phyloP scores from a whole-genome alignment of 2,888 invertebrate genomes.

The Monopis laevigella region DNA sequence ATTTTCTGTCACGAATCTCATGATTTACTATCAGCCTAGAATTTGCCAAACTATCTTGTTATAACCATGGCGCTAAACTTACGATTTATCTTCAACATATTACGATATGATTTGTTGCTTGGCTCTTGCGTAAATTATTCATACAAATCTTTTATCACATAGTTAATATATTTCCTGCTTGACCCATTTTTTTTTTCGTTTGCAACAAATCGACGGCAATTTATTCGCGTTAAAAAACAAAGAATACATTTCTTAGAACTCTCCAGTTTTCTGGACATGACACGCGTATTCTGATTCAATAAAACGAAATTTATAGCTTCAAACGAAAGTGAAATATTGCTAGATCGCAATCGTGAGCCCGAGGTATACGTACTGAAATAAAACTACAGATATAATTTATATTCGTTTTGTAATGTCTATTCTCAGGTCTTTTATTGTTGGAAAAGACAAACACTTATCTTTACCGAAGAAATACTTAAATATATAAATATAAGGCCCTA shows the following conservation, averaged over 20 bases:
- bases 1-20: conserved; percentile 25
- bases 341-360: conserved; percentile 9
- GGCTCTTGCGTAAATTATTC: neutral
- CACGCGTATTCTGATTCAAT: conserved; percentile 7
- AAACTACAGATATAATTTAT: conserved; percentile 11
- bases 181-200: neutral
- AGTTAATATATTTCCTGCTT: neutral
- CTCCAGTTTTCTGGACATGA: neutral
- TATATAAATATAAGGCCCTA: too few species aligned
- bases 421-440: conserved; percentile 12
- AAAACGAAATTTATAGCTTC: conserved; percentile 9
- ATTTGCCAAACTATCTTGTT: conserved; percentile 45
- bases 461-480: conserved; percentile 5
- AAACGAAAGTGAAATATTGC: conserved; percentile 11
- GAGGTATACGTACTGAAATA: conserved; percentile 9
- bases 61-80: conserved; percentile 27
- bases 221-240: conserved; percentile 1
- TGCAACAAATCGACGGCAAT: neutral
- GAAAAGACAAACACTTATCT: conserved; percentile 10
- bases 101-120: conserved; percentile 1
- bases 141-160: conserved; percentile 1
- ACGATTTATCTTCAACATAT: conserved; percentile 9
- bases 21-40: conserved; percentile 31
- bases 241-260: conserved; percentile 5
- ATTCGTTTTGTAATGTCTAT: conserved; percentile 7